These are phyloP conservation scores for Corythoichthys intestinalis DNA, from an alignment of 2,113 vertebrate genomes.

Conservation along the genomic window DNA sequence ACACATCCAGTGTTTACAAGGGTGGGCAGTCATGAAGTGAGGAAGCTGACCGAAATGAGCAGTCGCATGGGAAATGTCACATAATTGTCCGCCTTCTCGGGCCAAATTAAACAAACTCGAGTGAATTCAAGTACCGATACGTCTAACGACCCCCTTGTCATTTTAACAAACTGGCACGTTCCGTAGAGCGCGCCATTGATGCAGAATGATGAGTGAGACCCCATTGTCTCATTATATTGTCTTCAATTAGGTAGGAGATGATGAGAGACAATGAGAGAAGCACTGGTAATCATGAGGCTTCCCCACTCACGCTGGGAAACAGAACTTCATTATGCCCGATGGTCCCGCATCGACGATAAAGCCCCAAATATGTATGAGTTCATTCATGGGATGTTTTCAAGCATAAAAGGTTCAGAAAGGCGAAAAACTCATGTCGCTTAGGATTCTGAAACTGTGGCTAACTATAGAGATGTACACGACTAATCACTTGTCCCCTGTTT, in stretches of 20 bases:
- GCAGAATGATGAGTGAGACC: constrained; percentile 60
- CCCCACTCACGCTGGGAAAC: constrained; percentile 63
- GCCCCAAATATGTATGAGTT: constrained; percentile 45
- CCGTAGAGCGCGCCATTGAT: constrained; percentile 53
- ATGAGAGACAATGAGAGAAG: constrained; percentile 66
- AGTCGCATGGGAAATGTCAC: constrained; percentile 55
- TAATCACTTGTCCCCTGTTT: constrained; percentile 5
- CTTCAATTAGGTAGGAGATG: constrained; percentile 69
- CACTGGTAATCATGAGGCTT: constrained; percentile 69
- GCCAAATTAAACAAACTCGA: constrained; percentile 66
- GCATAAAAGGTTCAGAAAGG: constrained; percentile 54
- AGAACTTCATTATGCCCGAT: constrained; percentile 71
- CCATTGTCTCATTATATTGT: constrained; percentile 66
- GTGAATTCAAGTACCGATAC: constrained; percentile 35
- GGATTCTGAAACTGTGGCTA: constrained; percentile 46
- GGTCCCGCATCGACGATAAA: constrained; percentile 64
- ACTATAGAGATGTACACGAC: constrained; percentile 31
- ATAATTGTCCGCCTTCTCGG: constrained; percentile 69
- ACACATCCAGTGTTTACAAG: constrained; percentile 63
- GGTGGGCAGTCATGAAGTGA: constrained; percentile 47
- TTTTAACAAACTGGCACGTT: constrained; percentile 63
- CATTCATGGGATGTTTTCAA: constrained; percentile 49
- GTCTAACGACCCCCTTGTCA: constrained; percentile 7
- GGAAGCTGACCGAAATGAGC: constrained; percentile 64
- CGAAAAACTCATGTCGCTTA: constrained; percentile 32